Percentiles rank a stretch among this genome's conserved stretches.
Conservation (phyloP, 2,113 vertebrate species). For the Melanostigma gelatinosum region DNA sequence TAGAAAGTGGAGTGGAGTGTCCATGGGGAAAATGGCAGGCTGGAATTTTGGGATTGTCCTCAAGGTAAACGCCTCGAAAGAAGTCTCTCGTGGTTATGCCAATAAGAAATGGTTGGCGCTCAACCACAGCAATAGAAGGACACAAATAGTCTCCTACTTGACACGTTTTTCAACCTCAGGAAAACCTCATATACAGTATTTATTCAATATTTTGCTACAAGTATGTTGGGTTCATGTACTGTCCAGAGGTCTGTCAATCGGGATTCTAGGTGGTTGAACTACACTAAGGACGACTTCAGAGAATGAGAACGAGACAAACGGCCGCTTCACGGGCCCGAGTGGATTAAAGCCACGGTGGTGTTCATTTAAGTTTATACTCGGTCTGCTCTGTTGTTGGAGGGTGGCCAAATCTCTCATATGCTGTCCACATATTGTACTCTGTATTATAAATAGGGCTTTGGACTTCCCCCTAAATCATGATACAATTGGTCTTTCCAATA, state of each 20-base stretch:
- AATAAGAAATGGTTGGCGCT: not conserved
- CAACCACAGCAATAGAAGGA: not conserved
- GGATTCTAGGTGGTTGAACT: not conserved
- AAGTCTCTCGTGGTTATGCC: not conserved
- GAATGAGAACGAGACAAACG: conserved; percentile 15
- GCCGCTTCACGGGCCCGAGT: conserved; percentile 12
- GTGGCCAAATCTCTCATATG: conserved; percentile 53
- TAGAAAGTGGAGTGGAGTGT: no score
- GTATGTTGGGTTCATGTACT: not conserved
- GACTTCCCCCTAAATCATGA: conserved; percentile 54
- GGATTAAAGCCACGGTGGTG: conserved; percentile 14
- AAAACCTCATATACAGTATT: not conserved
- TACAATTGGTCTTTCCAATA: conserved; percentile 39
- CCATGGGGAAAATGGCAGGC: no score
- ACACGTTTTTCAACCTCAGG: not conserved
- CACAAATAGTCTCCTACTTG: not conserved
- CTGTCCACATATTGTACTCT: conserved; percentile 40
- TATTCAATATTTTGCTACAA: not conserved
- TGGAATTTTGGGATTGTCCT: no score
- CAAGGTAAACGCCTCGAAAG: no score
- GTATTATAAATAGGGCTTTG: conserved; percentile 43
- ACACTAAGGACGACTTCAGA: conserved; percentile 18
- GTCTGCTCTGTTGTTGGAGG: conserved; percentile 31
- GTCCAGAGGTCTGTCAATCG: conserved; percentile 14
- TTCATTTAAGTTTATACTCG: conserved; percentile 19